These are phyloP conservation scores for Catocala nupta DNA, from an alignment of 2,888 invertebrate genomes.

Conservation along the genomic window DNA sequence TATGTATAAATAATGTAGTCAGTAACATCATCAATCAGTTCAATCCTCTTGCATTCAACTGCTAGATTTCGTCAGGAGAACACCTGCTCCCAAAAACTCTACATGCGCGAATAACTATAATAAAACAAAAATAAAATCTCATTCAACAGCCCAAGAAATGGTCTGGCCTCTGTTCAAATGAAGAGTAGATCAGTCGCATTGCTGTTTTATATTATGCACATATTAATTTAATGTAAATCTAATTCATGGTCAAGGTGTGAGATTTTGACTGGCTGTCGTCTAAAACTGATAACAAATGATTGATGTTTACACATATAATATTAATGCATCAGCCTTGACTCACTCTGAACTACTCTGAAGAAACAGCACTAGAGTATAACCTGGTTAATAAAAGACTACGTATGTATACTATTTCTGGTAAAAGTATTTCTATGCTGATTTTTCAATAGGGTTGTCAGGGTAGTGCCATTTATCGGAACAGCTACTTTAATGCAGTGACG, in stretches of 20 bases:
- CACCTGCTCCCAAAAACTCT: too few relatives aligned
- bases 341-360: constrained; percentile 13
- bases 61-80: too few relatives aligned
- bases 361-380: constrained; percentile 26
- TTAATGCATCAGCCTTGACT: constrained; percentile 39
- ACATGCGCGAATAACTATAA: too few relatives aligned
- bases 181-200: too few relatives aligned
- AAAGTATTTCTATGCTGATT: constrained; percentile 17
- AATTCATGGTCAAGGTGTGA: constrained; percentile 9
- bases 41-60: too few relatives aligned
- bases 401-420: constrained; percentile 38
- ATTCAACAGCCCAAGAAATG: too few relatives aligned
- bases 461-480: not conserved
- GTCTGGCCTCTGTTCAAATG: too few relatives aligned
- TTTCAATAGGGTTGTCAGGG: constrained; percentile 8
- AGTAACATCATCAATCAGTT: too few relatives aligned
- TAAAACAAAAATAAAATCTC: too few relatives aligned
- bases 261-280: not conserved
- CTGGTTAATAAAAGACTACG: constrained; percentile 20
- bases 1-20: too few relatives aligned
- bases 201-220: not conserved
- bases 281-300: constrained; percentile 19
- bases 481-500: too few relatives aligned
- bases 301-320: constrained; percentile 11
- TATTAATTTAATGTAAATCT: not conserved